phyloP scores from a whole-genome alignment of 2,888 invertebrate species.

The Spisula subtruncata region DNA sequence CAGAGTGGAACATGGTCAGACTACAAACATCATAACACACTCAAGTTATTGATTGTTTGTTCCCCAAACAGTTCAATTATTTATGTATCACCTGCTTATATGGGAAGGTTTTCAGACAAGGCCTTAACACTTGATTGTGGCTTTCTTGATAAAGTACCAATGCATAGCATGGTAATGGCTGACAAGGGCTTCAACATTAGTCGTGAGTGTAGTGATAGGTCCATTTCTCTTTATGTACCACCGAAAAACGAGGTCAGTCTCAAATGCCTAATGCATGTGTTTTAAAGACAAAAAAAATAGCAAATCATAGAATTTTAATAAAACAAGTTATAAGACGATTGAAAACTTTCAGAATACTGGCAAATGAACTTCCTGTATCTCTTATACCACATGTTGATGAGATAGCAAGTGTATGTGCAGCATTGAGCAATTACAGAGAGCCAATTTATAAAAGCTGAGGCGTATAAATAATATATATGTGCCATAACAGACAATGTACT shows the following conservation, averaged over 20 bases:
- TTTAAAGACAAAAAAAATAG: constrained; percentile 65
- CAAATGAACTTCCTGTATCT: constrained; percentile 64
- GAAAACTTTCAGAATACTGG: constrained; percentile 59
- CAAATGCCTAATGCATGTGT: constrained; percentile 65
- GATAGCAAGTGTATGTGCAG: constrained; percentile 65
- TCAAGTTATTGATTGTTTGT: constrained; percentile 66
- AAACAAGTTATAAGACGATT: constrained; percentile 72
- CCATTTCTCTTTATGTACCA: constrained; percentile 59
- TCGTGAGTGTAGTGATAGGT: constrained; percentile 48
- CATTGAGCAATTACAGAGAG: constrained; percentile 18
- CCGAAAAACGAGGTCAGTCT: constrained; percentile 63
- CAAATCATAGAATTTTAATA: constrained; percentile 72
- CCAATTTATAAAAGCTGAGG: no score
- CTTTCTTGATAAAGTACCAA: constrained; percentile 61
- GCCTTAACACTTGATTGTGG: constrained; percentile 63
- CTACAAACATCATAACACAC: constrained; percentile 73
- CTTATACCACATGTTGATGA: constrained; percentile 66
- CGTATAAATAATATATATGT: no score
- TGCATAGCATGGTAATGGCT: constrained; percentile 65
- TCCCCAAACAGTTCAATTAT: constrained; percentile 68
- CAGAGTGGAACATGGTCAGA: constrained; percentile 50
- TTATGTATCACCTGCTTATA: constrained; percentile 57
- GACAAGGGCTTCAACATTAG: constrained; percentile 72
- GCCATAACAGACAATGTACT: no score
- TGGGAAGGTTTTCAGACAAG: constrained; percentile 70